A percentile compares a stretch with the other conserved stretches of the same genome.
Evolutionary conservation across 1,140 invertebrate species (phyloP).

Genomic region (Bombus sylvicola): DNA sequence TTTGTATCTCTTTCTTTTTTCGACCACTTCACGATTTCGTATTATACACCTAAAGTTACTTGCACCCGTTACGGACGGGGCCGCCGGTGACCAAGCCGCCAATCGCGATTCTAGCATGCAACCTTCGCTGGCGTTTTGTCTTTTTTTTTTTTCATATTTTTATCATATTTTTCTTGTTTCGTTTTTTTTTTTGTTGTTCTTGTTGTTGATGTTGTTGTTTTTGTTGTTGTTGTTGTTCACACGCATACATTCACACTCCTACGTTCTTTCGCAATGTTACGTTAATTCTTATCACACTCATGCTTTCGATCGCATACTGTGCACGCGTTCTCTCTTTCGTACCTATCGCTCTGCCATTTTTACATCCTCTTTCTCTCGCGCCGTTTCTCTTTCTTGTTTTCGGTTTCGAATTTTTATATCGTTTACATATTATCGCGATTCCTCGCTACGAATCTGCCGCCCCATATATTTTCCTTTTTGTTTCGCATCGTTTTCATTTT

Average conservation of each 20-base stretch:
- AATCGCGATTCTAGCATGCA: conserved; percentile 54
- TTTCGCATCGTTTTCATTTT: not conserved
- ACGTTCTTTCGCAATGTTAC: conserved; percentile 46
- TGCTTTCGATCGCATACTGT: conserved; percentile 35
- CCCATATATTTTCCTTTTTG: conserved; percentile 43
- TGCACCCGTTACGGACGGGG: conserved; percentile 77
- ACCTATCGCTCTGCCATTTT: conserved; percentile 53
- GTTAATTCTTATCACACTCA: conserved; percentile 9
- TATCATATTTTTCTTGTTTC: conserved; percentile 17
- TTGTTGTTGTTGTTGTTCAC: not conserved
- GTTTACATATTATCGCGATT: conserved; percentile 66
- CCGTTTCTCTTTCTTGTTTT: conserved; percentile 44
- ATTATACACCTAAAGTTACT: conserved; percentile 79
- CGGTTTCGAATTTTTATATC: conserved; percentile 54
- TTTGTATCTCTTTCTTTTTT: conserved; percentile 62
- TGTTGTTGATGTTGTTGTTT: conserved; percentile 29
- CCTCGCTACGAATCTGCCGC: conserved; percentile 66
- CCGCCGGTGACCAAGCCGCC: conserved; percentile 71
- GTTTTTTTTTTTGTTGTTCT: conserved; percentile 40
- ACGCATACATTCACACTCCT: conserved; percentile 37
- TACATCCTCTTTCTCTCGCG: conserved; percentile 51
- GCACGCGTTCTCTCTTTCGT: conserved; percentile 40
- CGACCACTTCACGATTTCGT: conserved; percentile 23
- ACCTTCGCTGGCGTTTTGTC: conserved; percentile 40
- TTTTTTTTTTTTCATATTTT: conserved; percentile 22